Base-by-base conservation (phyloP, 2,113 vertebrate species). In the Tachysurus vachellii region DNA sequence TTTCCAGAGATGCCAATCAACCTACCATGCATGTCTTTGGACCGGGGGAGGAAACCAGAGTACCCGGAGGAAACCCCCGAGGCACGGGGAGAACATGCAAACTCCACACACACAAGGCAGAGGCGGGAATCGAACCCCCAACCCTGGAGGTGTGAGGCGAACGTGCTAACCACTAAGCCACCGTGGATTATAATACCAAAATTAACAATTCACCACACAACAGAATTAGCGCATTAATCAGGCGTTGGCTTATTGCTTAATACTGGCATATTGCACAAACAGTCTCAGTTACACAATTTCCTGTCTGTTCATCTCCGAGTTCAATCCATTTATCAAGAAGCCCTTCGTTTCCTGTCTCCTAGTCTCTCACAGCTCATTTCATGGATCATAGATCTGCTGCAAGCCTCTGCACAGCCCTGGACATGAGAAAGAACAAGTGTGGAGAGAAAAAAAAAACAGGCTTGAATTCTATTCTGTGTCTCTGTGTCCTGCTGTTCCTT, bases 301-400 rank as follows among this genome's bases (percentile, higher is more conserved):
- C 85, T 11, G 28, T 28, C 42, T 84, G 91, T 91, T 88, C 73
- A 82, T 88, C 88, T 92, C 91, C 88, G 87, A 82, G 88, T 90
- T 87, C 61, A 86, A 21, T 75, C 89, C 92, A 95, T 94, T 92
- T 93, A 91, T 94, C 93, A 92, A 44, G 75, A 91, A 61, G 23
- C 42, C 54, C 66, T 85, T 92, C 89, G 79, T 90, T 92, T 89
- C 86, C 85, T 91, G 84, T 90, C 85, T 76, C 19, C 68, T 61
- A 83, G n/a, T 62, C 13, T 50, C 66, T 92, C 92, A 92, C 91
- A 92, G 90, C 91, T 90, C 90, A 93, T 94, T 94, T 94, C 93
- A 94, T 92, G 92, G 93, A 93, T 94, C 92, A 91, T 68, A 89
- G 92, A 92, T 90, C 87, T 91, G 77, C 86, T 90, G 89, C 88